Evolutionary conservation across 2,888 invertebrate genomes (phyloP).

Genomic region (Tyria jacobaeae): DNA sequence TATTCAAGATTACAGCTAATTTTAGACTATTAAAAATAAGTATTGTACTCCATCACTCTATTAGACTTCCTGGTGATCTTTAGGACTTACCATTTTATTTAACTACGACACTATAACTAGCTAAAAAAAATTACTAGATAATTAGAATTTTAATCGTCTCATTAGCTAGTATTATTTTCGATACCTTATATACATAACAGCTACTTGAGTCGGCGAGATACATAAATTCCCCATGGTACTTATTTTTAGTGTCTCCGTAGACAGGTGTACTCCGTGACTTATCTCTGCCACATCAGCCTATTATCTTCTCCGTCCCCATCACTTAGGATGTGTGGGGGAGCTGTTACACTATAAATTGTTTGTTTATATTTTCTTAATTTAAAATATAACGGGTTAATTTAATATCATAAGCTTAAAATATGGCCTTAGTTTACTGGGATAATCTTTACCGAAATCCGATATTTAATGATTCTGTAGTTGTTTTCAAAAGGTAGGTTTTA

Average conservation of each 20-base stretch:
- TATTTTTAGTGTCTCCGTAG: constrained; percentile 7
- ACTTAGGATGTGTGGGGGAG: constrained; percentile 16
- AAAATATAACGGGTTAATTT: not conserved
- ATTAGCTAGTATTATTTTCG: not conserved
- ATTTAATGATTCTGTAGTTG: too few relatives aligned
- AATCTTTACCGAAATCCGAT: too few relatives aligned
- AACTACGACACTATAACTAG: too few relatives aligned
- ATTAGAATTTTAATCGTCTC: not conserved
- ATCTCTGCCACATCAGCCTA: constrained; percentile 52
- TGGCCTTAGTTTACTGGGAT: too few relatives aligned
- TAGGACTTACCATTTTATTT: too few relatives aligned
- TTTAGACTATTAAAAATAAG: too few relatives aligned
- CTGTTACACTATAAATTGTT: not conserved
- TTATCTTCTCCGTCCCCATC: constrained; percentile 44
- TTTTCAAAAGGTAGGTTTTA: too few relatives aligned
- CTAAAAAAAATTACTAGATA: not conserved
- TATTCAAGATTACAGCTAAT: too few relatives aligned
- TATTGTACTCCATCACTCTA: too few relatives aligned
- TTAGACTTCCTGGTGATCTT: too few relatives aligned
- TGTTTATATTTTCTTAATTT: not conserved
- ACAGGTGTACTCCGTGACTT: constrained; percentile 49
- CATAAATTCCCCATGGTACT: not conserved
- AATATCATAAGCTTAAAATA: too few relatives aligned
- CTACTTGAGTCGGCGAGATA: not conserved
- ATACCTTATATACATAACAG: not conserved